These are phyloP conservation scores for Nebria ingens DNA, from an alignment of 1,140 invertebrate genomes.

Conservation along the genomic window DNA sequence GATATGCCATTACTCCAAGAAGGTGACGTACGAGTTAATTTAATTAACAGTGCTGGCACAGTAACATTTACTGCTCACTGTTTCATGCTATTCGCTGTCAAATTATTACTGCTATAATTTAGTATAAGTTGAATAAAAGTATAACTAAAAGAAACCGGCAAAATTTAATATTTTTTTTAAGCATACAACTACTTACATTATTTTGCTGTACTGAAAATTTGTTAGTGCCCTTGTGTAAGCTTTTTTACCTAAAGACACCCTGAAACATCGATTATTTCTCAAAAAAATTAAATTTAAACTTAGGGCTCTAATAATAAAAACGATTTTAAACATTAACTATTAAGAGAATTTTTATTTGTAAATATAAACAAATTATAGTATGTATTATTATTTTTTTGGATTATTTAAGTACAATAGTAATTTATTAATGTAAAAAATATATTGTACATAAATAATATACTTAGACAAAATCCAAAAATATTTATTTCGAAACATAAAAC, in stretches of 20 bases:
- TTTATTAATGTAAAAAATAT: conserved; percentile 7
- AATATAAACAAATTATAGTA: no score
- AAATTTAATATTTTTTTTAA: no score
- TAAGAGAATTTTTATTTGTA: neutral
- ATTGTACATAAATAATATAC: conserved; percentile 4
- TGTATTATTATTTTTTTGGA: neutral
- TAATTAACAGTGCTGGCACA: conserved; percentile 22
- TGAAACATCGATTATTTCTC: neutral
- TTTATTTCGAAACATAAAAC: neutral
- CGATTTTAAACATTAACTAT: no score
- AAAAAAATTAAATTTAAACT: neutral
- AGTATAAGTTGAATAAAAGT: no score
- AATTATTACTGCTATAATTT: conserved; percentile 34
- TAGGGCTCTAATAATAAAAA: neutral
- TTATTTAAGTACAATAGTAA: conserved; percentile 10
- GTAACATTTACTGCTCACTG: conserved; percentile 31
- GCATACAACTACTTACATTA: no score
- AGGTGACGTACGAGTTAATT: conserved; percentile 68
- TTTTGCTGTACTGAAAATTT: no score
- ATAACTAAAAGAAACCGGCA: no score
- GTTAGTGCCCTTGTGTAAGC: no score
- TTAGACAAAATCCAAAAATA: neutral
- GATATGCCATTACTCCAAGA: conserved; percentile 72
- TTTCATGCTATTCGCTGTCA: conserved; percentile 35
- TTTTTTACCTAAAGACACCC: no score